Evolutionary conservation across 2,797 vertebrate species (phyloP).

Genomic region (Takifugu rubripes): DNA sequence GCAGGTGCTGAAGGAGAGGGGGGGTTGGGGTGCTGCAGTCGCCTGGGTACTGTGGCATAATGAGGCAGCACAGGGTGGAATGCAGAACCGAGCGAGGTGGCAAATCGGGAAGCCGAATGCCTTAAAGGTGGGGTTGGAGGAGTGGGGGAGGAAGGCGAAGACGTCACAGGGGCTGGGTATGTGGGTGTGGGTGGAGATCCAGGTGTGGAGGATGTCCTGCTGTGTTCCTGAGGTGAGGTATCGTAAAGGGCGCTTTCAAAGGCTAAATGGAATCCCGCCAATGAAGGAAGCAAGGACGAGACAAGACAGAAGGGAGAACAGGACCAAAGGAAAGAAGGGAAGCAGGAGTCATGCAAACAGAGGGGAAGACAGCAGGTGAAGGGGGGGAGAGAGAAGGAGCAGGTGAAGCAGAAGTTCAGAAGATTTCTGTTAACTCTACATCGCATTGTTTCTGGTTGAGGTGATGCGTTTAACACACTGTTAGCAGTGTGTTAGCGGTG

Average conservation of each 20-base stretch:
- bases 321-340: constrained; percentile 50
- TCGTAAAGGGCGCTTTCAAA: constrained; percentile 91
- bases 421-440: neutral
- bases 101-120: constrained; percentile 93
- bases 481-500: too few species aligned
- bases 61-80: constrained; percentile 97
- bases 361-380: constrained; percentile 77
- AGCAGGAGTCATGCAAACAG: constrained; percentile 73
- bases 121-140: constrained; percentile 93
- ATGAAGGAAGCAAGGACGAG: constrained; percentile 57
- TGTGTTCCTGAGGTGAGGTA: constrained; percentile 84
- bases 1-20: constrained; percentile 78
- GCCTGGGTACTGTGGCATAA: constrained; percentile 90
- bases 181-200: constrained; percentile 79
- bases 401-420: constrained; percentile 89
- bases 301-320: constrained; percentile 50
- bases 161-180: constrained; percentile 70
- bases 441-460: too few species aligned
- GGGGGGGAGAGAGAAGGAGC: constrained; percentile 85
- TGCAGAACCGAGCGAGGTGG: constrained; percentile 94
- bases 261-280: constrained; percentile 72
- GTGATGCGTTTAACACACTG: neutral
- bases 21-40: constrained; percentile 75
- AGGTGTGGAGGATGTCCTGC: constrained; percentile 83
- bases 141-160: constrained; percentile 78